These are phyloP conservation scores for Drosophila phalerata DNA, from an alignment of 2,888 invertebrate genomes.

Conservation along the genomic window DNA sequence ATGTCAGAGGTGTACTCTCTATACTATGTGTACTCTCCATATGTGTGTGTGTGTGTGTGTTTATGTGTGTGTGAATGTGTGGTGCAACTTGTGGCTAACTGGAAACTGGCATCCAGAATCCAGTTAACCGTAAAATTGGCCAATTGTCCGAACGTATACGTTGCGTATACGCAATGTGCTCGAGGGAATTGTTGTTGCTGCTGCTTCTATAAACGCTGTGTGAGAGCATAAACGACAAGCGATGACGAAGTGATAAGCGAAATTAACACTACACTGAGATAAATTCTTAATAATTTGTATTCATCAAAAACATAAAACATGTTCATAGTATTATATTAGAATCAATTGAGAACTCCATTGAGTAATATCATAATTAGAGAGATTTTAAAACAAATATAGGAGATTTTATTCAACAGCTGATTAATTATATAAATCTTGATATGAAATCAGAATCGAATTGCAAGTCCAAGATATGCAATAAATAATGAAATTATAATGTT, in stretches of 20 bases:
- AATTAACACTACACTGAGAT: background rate
- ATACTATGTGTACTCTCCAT: constrained; percentile 10
- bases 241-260: constrained; percentile 12
- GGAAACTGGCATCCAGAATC: constrained; percentile 40
- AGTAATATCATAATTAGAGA: too few species aligned
- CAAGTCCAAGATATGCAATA: too few species aligned
- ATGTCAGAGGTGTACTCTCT: constrained; percentile 32
- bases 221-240: constrained; percentile 4
- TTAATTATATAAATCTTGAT: too few species aligned
- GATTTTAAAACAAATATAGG: too few species aligned
- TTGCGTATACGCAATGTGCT: constrained; percentile 47
- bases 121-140: constrained; percentile 37
- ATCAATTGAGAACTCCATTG: too few species aligned
- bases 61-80: background rate
- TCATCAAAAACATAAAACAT: background rate
- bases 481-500: too few species aligned
- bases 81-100: constrained; percentile 16
- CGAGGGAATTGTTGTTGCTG: background rate
- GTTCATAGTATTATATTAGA: too few species aligned
- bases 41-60: background rate
- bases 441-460: too few species aligned
- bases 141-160: constrained; percentile 21
- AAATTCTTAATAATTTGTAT: background rate
- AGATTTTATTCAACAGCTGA: too few species aligned
- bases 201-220: background rate